These are phyloP conservation scores for Eumaeus atala DNA, from an alignment of 1,140 invertebrate genomes.

Conservation along the genomic window DNA sequence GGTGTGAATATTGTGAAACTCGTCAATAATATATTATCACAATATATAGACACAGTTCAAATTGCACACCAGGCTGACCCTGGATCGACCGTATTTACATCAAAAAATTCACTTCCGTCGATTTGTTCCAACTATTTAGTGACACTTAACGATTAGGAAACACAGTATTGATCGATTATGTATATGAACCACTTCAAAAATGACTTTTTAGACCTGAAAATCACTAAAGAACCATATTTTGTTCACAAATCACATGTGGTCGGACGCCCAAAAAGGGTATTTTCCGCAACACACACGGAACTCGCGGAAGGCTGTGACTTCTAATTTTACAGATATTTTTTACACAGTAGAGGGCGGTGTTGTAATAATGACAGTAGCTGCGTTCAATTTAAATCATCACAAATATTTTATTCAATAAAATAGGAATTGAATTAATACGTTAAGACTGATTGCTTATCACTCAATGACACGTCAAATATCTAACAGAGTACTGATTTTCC, in stretches of 20 bases:
- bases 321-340: slow-evolving; percentile 66
- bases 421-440: neutral
- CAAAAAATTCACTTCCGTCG: slow-evolving; percentile 69
- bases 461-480: neutral
- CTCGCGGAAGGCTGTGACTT: slow-evolving; percentile 71
- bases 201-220: slow-evolving; percentile 46
- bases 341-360: slow-evolving; percentile 54
- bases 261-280: slow-evolving; percentile 75
- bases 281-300: slow-evolving; percentile 73
- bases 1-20: slow-evolving; percentile 24
- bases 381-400: slow-evolving; percentile 38
- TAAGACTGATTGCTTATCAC: neutral
- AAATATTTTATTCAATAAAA: slow-evolving; percentile 5
- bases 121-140: slow-evolving; percentile 53
- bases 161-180: slow-evolving; percentile 47
- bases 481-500: too few species aligned
- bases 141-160: slow-evolving; percentile 44
- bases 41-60: slow-evolving; percentile 53
- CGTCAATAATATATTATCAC: slow-evolving; percentile 30
- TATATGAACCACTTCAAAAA: slow-evolving; percentile 44
- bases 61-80: slow-evolving; percentile 66
- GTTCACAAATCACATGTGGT: slow-evolving; percentile 74
- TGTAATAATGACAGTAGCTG: slow-evolving; percentile 29
- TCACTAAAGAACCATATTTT: slow-evolving; percentile 69
- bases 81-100: slow-evolving; percentile 71